These are phyloP conservation scores for Ameiurus melas DNA, from an alignment of 2,113 vertebrate genomes.

Conservation along the genomic window DNA sequence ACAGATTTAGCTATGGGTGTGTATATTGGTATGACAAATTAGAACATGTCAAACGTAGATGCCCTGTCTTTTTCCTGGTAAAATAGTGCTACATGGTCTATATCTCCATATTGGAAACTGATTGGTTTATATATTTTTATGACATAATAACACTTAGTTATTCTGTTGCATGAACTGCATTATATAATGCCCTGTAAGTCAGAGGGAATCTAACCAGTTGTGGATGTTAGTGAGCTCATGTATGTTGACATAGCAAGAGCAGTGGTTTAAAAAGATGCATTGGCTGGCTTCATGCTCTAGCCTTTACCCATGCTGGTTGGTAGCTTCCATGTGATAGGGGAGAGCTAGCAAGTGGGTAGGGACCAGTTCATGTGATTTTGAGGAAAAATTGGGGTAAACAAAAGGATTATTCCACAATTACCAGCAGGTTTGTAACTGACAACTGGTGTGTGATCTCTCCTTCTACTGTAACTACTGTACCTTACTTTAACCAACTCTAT, in stretches of 20 bases:
- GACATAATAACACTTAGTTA: neutral
- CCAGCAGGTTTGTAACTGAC: neutral
- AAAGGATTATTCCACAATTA: neutral
- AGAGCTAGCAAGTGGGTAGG: neutral
- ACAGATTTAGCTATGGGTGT: neutral
- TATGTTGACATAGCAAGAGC: neutral
- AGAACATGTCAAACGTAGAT: neutral
- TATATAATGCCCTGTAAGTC: neutral
- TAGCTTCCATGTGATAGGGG: neutral
- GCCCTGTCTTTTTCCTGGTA: neutral
- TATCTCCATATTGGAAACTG: neutral
- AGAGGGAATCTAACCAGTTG: neutral
- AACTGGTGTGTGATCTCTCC: neutral
- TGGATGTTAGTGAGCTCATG: neutral
- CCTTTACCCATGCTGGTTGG: neutral
- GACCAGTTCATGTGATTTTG: neutral
- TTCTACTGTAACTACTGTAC: neutral
- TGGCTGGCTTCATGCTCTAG: neutral
- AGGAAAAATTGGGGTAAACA: neutral
- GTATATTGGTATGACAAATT: neutral
- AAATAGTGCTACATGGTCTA: neutral
- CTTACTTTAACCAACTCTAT: neutral
- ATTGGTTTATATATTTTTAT: neutral
- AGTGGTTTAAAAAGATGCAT: neutral
- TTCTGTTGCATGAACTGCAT: neutral